Conservation (phyloP, 2,888 invertebrate genomes). For the Lysandra coridon region DNA sequence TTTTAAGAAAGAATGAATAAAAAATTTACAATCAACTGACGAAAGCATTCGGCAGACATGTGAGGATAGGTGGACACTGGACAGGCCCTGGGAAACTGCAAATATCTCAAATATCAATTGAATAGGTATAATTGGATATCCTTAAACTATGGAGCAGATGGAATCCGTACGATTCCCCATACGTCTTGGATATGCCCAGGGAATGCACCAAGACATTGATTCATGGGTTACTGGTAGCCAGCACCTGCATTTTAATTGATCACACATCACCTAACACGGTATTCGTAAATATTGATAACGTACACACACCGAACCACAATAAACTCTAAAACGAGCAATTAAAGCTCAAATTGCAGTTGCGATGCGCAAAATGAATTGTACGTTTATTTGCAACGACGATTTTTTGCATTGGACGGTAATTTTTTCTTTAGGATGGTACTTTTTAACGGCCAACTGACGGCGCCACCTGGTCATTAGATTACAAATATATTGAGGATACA, state of each 20-base stretch:
- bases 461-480: slow-evolving; percentile 27
- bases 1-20: not conserved
- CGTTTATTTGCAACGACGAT: slow-evolving; percentile 15
- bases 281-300: slow-evolving; percentile 28
- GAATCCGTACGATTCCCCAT: slow-evolving; percentile 23
- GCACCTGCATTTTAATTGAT: slow-evolving; percentile 44
- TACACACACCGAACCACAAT: not conserved
- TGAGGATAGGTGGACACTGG: not conserved
- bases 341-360: not conserved
- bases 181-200: slow-evolving; percentile 26
- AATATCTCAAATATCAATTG: slow-evolving; percentile 23
- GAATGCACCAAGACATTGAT: slow-evolving; percentile 32
- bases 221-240: slow-evolving; percentile 32
- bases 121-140: slow-evolving; percentile 28
- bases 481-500: slow-evolving; percentile 1
- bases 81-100: slow-evolving; percentile 5
- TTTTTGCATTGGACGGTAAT: slow-evolving; percentile 18
- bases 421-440: slow-evolving; percentile 12
- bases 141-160: not conserved
- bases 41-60: slow-evolving; percentile 11
- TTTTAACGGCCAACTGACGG: slow-evolving; percentile 16
- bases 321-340: not conserved
- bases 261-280: slow-evolving; percentile 40
- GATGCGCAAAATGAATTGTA: slow-evolving; percentile 13
- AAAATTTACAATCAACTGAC: not conserved